phyloP scores from a whole-genome alignment of 2,113 vertebrate genomes.

The Helogale parvula region DNA sequence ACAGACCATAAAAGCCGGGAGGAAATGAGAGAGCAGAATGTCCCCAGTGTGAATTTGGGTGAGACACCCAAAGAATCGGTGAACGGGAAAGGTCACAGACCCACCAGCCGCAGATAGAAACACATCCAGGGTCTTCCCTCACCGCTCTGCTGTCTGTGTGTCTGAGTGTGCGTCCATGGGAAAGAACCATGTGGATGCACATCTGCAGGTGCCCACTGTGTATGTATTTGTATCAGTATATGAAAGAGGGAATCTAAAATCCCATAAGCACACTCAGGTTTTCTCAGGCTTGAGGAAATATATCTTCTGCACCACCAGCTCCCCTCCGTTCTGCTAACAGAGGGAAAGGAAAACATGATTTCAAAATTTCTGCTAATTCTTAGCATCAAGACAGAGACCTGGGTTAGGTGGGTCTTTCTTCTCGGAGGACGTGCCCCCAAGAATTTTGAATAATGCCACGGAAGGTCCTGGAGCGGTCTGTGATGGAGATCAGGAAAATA shows the following conservation, averaged over 20 bases:
- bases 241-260: neutral
- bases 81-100: neutral
- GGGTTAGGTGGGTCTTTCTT: neutral
- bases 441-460: neutral
- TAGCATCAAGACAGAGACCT: neutral
- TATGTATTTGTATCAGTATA: neutral
- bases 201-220: rapidly evolving
- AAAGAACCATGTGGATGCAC: neutral
- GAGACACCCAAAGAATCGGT: neutral
- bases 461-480: neutral
- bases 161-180: neutral
- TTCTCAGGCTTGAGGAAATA: neutral
- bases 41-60: neutral
- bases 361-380: neutral
- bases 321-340: neutral
- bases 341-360: neutral
- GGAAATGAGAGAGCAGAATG: neutral
- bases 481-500: neutral
- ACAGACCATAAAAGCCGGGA: constrained; percentile 51
- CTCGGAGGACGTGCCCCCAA: neutral
- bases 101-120: neutral
- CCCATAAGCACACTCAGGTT: neutral
- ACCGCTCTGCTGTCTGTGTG: rapidly evolving
- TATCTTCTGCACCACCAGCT: neutral
- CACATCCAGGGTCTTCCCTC: neutral